Percentiles rank a stretch among this genome's conserved stretches.
These are phyloP conservation scores for Chaetops frenatus DNA, from an alignment of 2,113 vertebrate species.

Conservation along the genomic window DNA sequence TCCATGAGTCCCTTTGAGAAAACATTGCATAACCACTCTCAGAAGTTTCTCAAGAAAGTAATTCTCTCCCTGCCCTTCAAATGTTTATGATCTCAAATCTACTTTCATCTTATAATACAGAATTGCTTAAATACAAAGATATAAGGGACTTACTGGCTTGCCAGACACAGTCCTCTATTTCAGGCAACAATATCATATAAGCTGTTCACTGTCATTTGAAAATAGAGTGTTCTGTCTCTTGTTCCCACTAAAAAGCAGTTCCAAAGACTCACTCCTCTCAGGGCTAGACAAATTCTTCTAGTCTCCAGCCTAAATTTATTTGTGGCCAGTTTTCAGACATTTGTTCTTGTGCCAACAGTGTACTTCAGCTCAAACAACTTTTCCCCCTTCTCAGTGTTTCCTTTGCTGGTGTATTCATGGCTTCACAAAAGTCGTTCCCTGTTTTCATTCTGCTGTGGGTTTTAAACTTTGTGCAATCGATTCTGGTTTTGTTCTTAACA, in stretches of 20 bases:
- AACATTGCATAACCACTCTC: background rate
- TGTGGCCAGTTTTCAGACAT: background rate
- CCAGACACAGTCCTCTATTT: background rate
- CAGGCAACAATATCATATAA: background rate
- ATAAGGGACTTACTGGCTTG: background rate
- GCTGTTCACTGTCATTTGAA: background rate
- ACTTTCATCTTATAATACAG: background rate
- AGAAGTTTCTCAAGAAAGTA: background rate
- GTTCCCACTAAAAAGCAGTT: background rate
- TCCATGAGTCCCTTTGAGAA: background rate
- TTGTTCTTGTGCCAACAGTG: slow-evolving; percentile 19
- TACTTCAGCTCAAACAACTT: slow-evolving; percentile 18
- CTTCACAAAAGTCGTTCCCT: background rate
- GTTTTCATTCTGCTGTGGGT: background rate
- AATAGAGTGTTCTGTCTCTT: background rate
- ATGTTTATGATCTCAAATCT: background rate
- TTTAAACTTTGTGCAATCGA: background rate
- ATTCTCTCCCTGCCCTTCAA: slow-evolving; percentile 1
- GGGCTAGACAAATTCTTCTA: background rate
- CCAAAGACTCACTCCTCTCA: background rate
- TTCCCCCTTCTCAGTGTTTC: background rate
- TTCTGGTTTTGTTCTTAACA: background rate
- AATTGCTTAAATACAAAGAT: background rate
- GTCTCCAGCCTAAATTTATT: slow-evolving; percentile 28
- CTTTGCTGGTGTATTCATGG: background rate